Evolutionary conservation across 2,888 invertebrate genomes (phyloP), one percentile per base, ranked within the genome.

Genomic region (Eristalis pertinax): DNA sequence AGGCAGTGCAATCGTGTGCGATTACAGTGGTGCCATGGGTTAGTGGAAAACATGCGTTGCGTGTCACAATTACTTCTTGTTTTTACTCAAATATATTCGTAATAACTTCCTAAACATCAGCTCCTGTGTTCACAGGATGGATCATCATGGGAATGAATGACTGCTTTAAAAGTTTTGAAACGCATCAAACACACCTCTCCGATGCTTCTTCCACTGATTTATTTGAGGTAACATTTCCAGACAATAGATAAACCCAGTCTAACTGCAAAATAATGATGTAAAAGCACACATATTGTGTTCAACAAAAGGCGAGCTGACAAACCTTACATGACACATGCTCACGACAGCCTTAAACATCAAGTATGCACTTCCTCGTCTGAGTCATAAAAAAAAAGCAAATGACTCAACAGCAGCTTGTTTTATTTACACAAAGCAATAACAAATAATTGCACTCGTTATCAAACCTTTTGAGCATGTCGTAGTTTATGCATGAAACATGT

Each of bases 1-100:
- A 50, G 63, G 82, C 69, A 32, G 13, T 74, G 73, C 70, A 87
- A 72, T 79, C 72, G 77, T 79, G 79, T 79, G 82, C 68, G 72
- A 83, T 86, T 75, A 79, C 78, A 79, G 79, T 74, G 78, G 50
- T 63, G 32, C 63, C 68, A 68, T 75, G 65, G 73, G 78, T 22
- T 63, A 64, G n/a, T n/a, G 41, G 70, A 74, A 74, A 65, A 60
- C 64, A 70, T 70, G 67, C 1, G 1, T 32, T 32, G 10, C 32
- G 32, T 32, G 32, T 32, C 32, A 1, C 32, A 32, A 32, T 32
- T 32, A 5, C 7, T 32, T 32, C 7, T 32, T 26, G 26, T 26
- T 4, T n/a, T n/a, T 26, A 32, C 5, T 32, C 32, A 32, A 32
- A 32, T 32, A 8, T 32, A 32, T 32, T 32, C 10, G 8, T 10